Percentiles rank a stretch among this genome's conserved stretches.
These are phyloP conservation scores for Distichodus sexfasciatus DNA, from an alignment of 2,797 vertebrate genomes.

Conservation along the genomic window DNA sequence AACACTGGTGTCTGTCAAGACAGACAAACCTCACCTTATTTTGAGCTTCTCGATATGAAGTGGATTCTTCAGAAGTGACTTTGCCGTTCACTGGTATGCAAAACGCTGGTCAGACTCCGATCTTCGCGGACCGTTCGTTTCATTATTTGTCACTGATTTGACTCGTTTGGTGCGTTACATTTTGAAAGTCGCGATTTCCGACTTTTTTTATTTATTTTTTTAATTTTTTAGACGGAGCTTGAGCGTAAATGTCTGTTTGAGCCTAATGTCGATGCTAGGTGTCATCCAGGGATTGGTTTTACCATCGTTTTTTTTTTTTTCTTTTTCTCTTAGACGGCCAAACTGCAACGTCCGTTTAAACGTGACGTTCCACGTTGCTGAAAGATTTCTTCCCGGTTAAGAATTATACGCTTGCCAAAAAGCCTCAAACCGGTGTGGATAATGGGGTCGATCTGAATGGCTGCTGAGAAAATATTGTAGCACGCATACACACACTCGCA, in stretches of 20 bases:
- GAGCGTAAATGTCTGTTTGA: too few relatives aligned
- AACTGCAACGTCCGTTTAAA: too few relatives aligned
- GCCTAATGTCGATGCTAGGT: too few relatives aligned
- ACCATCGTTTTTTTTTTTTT: too few relatives aligned
- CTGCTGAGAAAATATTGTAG: too few relatives aligned
- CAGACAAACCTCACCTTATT: constrained; percentile 6
- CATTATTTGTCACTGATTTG: background rate
- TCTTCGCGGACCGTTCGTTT: constrained; percentile 3
- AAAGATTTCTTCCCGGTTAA: too few relatives aligned
- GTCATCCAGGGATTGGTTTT: too few relatives aligned
- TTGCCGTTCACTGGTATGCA: constrained; percentile 11
- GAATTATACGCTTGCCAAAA: background rate
- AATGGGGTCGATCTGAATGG: constrained; percentile 27
- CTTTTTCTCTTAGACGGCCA: too few relatives aligned
- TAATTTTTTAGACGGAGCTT: too few relatives aligned
- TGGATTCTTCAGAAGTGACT: constrained; percentile 13
- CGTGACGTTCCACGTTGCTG: too few relatives aligned
- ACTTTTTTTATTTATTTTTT: background rate
- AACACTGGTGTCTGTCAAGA: constrained; percentile 73
- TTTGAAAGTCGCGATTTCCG: background rate
- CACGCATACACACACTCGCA: too few relatives aligned
- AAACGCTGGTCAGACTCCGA: background rate
- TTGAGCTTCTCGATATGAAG: constrained; percentile 15
- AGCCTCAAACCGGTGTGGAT: background rate
- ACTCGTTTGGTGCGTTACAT: too few relatives aligned